phyloP scores from a whole-genome alignment of 2,797 vertebrate genomes.

The Oceanodroma leucorhoa region DNA sequence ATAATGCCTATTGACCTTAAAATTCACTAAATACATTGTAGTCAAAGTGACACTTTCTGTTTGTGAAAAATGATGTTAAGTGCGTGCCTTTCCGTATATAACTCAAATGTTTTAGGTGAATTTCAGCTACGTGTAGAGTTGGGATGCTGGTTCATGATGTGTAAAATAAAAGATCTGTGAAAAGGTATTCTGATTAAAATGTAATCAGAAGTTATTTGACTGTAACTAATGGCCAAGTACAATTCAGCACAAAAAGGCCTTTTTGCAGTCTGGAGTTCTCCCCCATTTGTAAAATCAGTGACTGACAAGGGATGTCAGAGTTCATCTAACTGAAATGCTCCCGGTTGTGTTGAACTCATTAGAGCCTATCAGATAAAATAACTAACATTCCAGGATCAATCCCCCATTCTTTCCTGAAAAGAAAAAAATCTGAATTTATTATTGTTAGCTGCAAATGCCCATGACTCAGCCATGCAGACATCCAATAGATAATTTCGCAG shows the following conservation, averaged over 20 bases:
- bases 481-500: constrained; percentile 47
- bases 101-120: background rate
- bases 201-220: constrained; percentile 76
- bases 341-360: constrained; percentile 75
- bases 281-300: constrained; percentile 74
- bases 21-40: background rate
- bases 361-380: constrained; percentile 80
- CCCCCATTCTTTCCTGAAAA: constrained; percentile 64
- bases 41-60: background rate
- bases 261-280: constrained; percentile 75
- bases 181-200: constrained; percentile 75
- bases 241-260: constrained; percentile 75
- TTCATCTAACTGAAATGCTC: constrained; percentile 77
- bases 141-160: background rate
- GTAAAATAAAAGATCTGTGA: constrained; percentile 68
- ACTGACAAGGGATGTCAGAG: constrained; percentile 79
- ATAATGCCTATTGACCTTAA: background rate
- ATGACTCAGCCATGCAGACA: constrained; percentile 65
- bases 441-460: constrained; percentile 49
- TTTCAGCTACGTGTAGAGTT: constrained; percentile 1
- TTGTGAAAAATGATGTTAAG: background rate
- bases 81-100: background rate
- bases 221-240: constrained; percentile 73
- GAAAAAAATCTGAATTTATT: constrained; percentile 69
- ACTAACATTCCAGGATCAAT: constrained; percentile 77